These are phyloP conservation scores for Calypte anna DNA, from an alignment of 2,113 vertebrate genomes.

Conservation along the genomic window DNA sequence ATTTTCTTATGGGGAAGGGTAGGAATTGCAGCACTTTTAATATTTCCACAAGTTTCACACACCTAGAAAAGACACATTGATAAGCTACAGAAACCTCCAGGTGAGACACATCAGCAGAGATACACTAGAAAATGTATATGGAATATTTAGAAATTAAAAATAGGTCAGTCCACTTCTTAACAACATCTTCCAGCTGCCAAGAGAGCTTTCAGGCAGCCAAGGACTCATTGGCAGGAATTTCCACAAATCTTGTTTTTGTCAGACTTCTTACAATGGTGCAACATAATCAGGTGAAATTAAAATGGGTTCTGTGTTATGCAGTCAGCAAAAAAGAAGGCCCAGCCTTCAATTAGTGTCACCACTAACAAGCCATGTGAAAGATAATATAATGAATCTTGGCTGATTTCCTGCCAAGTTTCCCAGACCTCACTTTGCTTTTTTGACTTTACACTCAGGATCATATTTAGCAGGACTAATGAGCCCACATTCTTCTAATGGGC, in stretches of 20 bases:
- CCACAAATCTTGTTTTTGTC: slow-evolving; percentile 31
- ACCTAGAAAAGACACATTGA: fast-evolving
- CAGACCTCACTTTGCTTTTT: slow-evolving; percentile 55
- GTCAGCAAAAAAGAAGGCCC: neutral
- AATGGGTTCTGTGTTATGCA: neutral
- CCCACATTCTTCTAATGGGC: slow-evolving; percentile 42
- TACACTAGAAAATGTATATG: neutral
- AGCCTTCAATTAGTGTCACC: slow-evolving; percentile 51
- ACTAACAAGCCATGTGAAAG: slow-evolving; percentile 33
- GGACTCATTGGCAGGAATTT: neutral
- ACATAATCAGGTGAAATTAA: slow-evolving; percentile 16
- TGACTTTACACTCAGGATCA: neutral
- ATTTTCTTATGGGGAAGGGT: neutral
- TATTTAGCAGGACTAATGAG: slow-evolving; percentile 64
- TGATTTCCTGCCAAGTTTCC: slow-evolving; percentile 49
- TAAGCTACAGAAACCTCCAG: neutral
- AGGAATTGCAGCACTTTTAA: neutral
- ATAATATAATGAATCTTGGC: slow-evolving; percentile 40
- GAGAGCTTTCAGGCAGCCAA: neutral
- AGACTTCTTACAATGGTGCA: slow-evolving; percentile 3
- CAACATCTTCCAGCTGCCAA: neutral
- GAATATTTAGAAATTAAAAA: neutral
- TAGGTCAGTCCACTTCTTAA: neutral
- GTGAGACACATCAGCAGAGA: neutral
- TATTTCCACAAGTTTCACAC: neutral